A percentile compares a stretch with the other conserved stretches of the same genome.
phyloP scores from a whole-genome alignment of 2,113 vertebrate species.

The Cricetomys ansorgei region DNA sequence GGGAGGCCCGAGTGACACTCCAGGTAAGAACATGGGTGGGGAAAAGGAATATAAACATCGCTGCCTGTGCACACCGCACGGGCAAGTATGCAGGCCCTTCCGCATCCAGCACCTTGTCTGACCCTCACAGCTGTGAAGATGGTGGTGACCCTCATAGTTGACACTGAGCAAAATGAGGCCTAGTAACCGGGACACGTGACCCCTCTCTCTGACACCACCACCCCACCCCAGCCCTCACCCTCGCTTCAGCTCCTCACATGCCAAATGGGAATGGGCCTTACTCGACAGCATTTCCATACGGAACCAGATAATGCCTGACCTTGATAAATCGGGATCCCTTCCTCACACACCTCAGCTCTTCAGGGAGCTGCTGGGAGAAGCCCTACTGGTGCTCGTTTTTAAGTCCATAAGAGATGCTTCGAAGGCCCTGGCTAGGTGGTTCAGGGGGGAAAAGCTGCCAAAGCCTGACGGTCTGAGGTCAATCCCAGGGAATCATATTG shows the following conservation, averaged over 20 bases:
- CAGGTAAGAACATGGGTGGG: not conserved
- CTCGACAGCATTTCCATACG: not conserved
- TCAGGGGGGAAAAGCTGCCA: not conserved
- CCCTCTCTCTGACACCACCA: not conserved
- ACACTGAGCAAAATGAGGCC: not conserved
- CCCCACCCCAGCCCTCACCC: no score
- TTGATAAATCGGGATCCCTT: not conserved
- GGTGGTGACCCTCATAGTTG: not conserved
- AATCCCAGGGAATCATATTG: not conserved
- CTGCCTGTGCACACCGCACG: accelerated
- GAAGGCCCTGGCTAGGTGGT: not conserved
- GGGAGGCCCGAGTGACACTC: not conserved
- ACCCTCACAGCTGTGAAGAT: not conserved
- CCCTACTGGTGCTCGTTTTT: not conserved
- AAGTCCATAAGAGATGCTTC: not conserved
- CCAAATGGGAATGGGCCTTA: not conserved
- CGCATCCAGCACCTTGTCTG: not conserved
- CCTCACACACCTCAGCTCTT: not conserved
- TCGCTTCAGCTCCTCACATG: not conserved
- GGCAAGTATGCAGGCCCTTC: not conserved
- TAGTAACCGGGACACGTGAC: not conserved
- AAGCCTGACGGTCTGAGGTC: not conserved
- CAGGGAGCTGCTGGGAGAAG: not conserved
- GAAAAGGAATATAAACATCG: accelerated
- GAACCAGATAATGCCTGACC: not conserved